These are phyloP conservation scores for Anhinga rufa DNA, from an alignment of 2,113 vertebrate species.

Conservation along the genomic window DNA sequence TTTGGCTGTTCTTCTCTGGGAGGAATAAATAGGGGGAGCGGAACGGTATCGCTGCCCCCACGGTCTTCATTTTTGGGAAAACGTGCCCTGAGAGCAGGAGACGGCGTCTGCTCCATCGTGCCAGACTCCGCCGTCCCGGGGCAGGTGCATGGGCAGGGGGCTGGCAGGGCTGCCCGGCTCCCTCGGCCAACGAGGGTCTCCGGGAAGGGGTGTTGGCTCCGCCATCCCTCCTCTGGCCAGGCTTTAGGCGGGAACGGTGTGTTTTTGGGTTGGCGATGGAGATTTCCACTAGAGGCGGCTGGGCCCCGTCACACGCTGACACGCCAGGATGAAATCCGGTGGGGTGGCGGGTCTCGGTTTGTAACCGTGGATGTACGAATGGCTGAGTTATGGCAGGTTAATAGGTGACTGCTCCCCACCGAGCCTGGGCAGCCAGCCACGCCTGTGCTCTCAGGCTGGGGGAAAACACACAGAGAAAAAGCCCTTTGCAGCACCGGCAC, in stretches of 20 bases:
- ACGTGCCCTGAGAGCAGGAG: not conserved
- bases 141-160: not conserved
- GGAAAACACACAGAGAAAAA: not conserved
- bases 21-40: not conserved
- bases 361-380: rapidly evolving
- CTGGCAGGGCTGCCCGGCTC: not conserved
- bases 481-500: not conserved
- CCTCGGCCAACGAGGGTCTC: not conserved
- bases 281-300: not conserved
- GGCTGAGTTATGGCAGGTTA: not conserved
- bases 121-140: not conserved
- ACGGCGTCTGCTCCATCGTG: rapidly evolving
- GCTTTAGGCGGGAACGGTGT: not conserved
- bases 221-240: not conserved
- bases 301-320: rapidly evolving
- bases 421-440: not conserved
- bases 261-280: not conserved
- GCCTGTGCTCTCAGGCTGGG: rapidly evolving
- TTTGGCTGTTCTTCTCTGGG: not conserved
- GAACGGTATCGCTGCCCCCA: not conserved
- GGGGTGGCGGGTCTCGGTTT: not conserved
- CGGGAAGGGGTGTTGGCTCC: not conserved
- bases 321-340: rapidly evolving
- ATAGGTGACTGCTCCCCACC: not conserved
- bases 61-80: not conserved